Evolutionary conservation across 1,140 invertebrate species (phyloP).

Genomic region (Nasonia longicornis): DNA sequence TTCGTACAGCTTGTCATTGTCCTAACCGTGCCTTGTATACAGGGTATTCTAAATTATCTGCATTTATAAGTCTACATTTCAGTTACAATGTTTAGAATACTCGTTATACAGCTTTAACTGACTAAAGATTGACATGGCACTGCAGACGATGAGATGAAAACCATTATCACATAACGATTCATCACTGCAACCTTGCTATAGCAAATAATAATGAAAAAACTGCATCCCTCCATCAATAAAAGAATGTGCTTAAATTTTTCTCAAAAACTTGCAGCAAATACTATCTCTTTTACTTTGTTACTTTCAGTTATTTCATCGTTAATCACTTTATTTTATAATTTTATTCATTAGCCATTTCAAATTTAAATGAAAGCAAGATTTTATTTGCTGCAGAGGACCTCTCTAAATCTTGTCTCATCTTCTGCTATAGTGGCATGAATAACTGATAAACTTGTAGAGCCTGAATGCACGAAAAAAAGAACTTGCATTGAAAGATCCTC

Average conservation of each 20-base stretch:
- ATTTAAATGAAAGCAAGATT: slow-evolving; percentile 12
- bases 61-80: slow-evolving; percentile 12
- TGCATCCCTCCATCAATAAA: not conserved
- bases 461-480: slow-evolving; percentile 62
- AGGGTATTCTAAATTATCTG: slow-evolving; percentile 40
- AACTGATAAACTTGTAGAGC: slow-evolving; percentile 54
- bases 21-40: slow-evolving; percentile 58
- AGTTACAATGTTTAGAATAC: slow-evolving; percentile 39
- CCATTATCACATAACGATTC: slow-evolving; percentile 14
- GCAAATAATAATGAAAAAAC: slow-evolving; percentile 23
- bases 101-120: slow-evolving; percentile 42
- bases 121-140: slow-evolving; percentile 38
- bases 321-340: not conserved
- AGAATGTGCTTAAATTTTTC: slow-evolving; percentile 12
- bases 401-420: slow-evolving; percentile 44
- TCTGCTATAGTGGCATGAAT: slow-evolving; percentile 62
- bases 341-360: not conserved
- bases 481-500: slow-evolving; percentile 48
- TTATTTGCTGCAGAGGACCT: slow-evolving; percentile 18
- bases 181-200: slow-evolving; percentile 22
- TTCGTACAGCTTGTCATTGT: slow-evolving; percentile 62
- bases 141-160: slow-evolving; percentile 41
- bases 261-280: slow-evolving; percentile 33
- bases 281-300: slow-evolving; percentile 1
- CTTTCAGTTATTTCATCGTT: not conserved